Evolutionary conservation across 2,888 invertebrate species (phyloP).

Genomic region (Helobdella robusta): DNA sequence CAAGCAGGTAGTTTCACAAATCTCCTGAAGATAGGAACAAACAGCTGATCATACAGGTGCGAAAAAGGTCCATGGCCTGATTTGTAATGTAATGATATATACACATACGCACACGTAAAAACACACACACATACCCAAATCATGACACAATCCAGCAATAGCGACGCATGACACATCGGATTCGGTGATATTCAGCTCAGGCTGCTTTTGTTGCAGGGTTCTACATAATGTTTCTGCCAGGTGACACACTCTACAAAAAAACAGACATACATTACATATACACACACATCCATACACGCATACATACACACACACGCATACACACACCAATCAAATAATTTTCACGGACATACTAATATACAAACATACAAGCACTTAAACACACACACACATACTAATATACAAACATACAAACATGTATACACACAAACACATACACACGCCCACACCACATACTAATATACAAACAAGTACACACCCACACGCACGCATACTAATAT

Average conservation of each 20-base stretch:
- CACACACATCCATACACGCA: not conserved
- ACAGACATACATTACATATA: conserved; percentile 49
- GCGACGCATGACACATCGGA: conserved; percentile 54
- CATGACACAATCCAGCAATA: conserved; percentile 61
- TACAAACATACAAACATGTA: not conserved
- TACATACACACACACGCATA: not conserved
- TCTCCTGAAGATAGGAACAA: conserved; percentile 43
- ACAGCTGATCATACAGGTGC: conserved; percentile 57
- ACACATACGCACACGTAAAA: not conserved
- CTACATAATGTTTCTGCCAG: conserved; percentile 41
- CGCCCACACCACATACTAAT: not conserved
- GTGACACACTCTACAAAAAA: conserved; percentile 54
- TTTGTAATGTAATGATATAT: not conserved
- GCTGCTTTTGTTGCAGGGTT: conserved; percentile 42
- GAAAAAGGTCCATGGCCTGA: conserved; percentile 57
- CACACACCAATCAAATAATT: not conserved
- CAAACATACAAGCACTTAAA: conserved; percentile 1
- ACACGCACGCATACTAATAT: not conserved
- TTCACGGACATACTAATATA: conserved; percentile 1
- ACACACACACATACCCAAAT: conserved; percentile 53
- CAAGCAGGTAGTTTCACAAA: too few species aligned
- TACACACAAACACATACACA: conserved; percentile 1
- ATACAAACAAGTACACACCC: not conserved
- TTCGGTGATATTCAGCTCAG: conserved; percentile 49
- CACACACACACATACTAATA: conserved; percentile 2